Evolutionary conservation across 2,888 invertebrate species (phyloP), one percentile per base, ranked within the genome.

Genomic region (Oligia latruncula): DNA sequence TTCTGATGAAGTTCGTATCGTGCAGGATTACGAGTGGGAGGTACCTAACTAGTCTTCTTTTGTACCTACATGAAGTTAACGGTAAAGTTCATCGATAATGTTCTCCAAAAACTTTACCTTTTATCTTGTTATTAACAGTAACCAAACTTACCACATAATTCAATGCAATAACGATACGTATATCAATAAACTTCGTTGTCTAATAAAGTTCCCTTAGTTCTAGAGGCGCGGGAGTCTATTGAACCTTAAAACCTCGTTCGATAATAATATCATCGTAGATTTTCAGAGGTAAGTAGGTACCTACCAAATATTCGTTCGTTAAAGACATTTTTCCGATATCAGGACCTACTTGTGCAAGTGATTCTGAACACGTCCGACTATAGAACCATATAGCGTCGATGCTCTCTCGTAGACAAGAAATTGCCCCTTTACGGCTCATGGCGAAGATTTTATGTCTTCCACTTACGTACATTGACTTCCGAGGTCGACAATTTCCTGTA

Each of bases 401-500:
- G 92, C 91, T 94, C 92, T 91, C 90, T 92, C 92, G 92, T 92
- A 93, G 93, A 95, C 95, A 94, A 93, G 95, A 94, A 95, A 95
- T 94, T 94, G 93, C 94, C 93, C 92, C 94, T 95, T 95, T 95
- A 95, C 92, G 92, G 93, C 93, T 91, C 92, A 93, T 93, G 92
- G 92, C 90, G 93, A 92, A 93, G 93, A 95, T 95, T 95, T 95
- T 95, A 95, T 94, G 93, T 89, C 93, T 89, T 88, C 93, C 94
- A 94, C 95, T 95, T 95, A 95, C 93, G 93, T 91, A 93, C 93
- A 94, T 93, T 94, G 94, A 94, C 93, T 94, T 93, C 92, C 91
- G 93, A 94, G 92, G 92, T 92, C 90, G 92, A 91, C 91, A 91
- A 92, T 93, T 92, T 92, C 91, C 91, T 91, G 91, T 92, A 93